phyloP scores from a whole-genome alignment of 2,888 invertebrate genomes.

The Amphipyra tragopoginis region DNA sequence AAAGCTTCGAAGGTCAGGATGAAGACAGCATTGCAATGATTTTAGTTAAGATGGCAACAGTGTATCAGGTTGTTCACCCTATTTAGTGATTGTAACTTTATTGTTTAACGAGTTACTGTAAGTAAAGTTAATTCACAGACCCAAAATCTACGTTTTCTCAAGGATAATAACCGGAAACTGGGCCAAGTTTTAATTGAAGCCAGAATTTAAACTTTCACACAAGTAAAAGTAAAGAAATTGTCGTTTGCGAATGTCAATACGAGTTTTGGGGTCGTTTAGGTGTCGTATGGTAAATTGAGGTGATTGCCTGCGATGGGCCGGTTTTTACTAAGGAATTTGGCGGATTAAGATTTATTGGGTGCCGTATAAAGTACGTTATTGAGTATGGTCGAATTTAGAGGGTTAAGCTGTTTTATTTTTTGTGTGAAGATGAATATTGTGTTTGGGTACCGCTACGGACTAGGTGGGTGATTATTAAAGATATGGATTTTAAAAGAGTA shows the following conservation, averaged over 20 bases:
- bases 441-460: too few relatives aligned
- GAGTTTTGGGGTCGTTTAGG: conserved; percentile 45
- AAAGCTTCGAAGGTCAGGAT: conserved; percentile 35
- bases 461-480: too few relatives aligned
- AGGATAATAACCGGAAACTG: conserved; percentile 58
- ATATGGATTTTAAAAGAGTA: too few relatives aligned
- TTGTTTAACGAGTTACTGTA: conserved; percentile 13
- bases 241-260: conserved; percentile 55
- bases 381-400: conserved; percentile 1
- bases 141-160: conserved; percentile 52
- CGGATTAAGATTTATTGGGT: conserved; percentile 31
- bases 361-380: conserved; percentile 7
- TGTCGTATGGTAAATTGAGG: conserved; percentile 38
- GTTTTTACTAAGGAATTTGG: conserved; percentile 16
- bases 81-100: conserved; percentile 40
- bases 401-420: conserved; percentile 1
- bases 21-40: conserved; percentile 15
- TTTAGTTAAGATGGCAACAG: conserved; percentile 4
- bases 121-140: conserved; percentile 36
- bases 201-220: conserved; percentile 59
- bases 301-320: conserved; percentile 17
- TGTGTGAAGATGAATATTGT: too few relatives aligned
- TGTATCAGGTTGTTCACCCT: conserved; percentile 34
- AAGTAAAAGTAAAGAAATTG: conserved; percentile 64
- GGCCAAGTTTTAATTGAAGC: conserved; percentile 59